Conservation (phyloP, 1,140 invertebrate genomes). For the Listronotus bonariensis region DNA sequence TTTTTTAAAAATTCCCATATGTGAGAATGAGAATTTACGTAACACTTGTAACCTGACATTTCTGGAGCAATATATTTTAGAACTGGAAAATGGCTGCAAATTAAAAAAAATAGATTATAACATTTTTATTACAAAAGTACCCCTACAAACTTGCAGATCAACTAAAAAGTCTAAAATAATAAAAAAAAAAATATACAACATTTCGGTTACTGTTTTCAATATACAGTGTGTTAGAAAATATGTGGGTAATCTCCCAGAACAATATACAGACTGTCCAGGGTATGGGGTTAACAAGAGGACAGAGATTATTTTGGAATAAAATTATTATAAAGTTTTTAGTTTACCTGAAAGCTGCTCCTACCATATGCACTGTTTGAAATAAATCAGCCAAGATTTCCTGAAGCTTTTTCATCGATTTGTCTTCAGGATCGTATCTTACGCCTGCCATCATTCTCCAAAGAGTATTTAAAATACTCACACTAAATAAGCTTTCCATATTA, state of each 20-base stretch:
- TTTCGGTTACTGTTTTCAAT: too few species aligned
- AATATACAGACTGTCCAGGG: too few species aligned
- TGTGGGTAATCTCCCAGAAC: too few species aligned
- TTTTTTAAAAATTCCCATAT: slow-evolving; percentile 73
- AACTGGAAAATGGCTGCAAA: slow-evolving; percentile 78
- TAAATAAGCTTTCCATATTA: slow-evolving; percentile 73
- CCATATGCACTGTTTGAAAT: slow-evolving; percentile 76
- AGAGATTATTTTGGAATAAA: too few species aligned
- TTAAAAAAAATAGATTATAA: background rate
- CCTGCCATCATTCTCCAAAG: slow-evolving; percentile 88
- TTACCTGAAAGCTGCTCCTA: slow-evolving; percentile 62
- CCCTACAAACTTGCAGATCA: too few species aligned
- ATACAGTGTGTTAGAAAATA: too few species aligned
- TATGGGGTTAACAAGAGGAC: too few species aligned
- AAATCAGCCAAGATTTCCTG: slow-evolving; percentile 72
- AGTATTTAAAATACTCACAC: slow-evolving; percentile 79
- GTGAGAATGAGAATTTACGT: slow-evolving; percentile 69
- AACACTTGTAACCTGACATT: slow-evolving; percentile 75
- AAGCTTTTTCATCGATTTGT: slow-evolving; percentile 68
- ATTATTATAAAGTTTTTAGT: too few species aligned
- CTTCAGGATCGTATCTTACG: slow-evolving; percentile 67
- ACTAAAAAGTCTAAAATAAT: too few species aligned
- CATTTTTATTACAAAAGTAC: background rate
- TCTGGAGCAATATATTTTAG: slow-evolving; percentile 74
- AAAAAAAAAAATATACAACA: too few species aligned